Base-by-base conservation (phyloP, 2,113 vertebrate species). In the Python bivittatus region DNA sequence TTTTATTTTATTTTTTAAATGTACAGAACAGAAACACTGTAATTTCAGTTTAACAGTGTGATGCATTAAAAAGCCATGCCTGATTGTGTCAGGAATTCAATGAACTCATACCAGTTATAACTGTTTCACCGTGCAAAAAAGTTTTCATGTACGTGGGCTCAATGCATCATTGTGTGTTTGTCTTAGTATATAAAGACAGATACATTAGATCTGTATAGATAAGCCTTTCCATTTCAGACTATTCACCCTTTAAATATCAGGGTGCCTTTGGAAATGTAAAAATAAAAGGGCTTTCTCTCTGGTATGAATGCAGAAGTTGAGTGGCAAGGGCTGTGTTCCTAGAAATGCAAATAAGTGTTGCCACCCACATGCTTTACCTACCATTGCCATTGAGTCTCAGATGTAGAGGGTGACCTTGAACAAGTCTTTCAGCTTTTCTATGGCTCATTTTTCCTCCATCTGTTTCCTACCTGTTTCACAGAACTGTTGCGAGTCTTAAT, bases 301-400 rank as follows among this genome's bases (percentile, higher is more conserved):
- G 38, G 17, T 79, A 79, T 23, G 25, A 68, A 68, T 72, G 68
- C 38, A 79, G 33, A 38, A 61, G 20, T 20, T 64, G 33, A 64
- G 7, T 9, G 8, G 4, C 29, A 33, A 44, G 6, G 23, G 83
- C 44, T 38, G 88, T 0, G 0, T 0, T 0, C 20, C 72, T n/a
- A 92, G 20, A 79, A 85, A 83, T 17, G 27, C 13, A 11, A 12
- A 15, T 29, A 9, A 6, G 48, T 44, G 22, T 0, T 83, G 83
- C 22, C 8, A 8, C 33, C 20, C 20, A 44, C 12, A 20, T 23
- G 5, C 48, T 56, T 72, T 5, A n/a, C 42, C n/a, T 33, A 6
- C 48, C 33, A 84, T 29, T 58, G 72, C 9, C 7, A 42, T 27
- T 20, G 2, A 0, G 23, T 84, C 1, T 79, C 33, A 79, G 72